Evolutionary conservation across 2,888 invertebrate species (phyloP).

Genomic region (Drosophila mimetica): DNA sequence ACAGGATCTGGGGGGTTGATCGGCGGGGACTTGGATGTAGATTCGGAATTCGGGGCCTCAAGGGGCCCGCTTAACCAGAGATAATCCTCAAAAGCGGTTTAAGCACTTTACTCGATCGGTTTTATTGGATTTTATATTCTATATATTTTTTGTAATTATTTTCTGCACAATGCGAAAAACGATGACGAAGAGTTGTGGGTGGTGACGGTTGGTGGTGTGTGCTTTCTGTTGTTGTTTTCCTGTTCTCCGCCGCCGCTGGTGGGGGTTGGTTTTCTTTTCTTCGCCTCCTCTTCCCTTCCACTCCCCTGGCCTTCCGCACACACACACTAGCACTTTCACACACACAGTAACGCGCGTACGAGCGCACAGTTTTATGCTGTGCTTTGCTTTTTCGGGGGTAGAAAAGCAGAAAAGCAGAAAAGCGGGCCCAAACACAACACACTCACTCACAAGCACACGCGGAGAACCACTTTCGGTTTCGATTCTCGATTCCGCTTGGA

Average conservation of each 20-base stretch:
- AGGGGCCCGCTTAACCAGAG: conserved; percentile 11
- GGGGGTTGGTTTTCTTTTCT: conserved; percentile 76
- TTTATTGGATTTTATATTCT: background rate
- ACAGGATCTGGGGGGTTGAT: conserved; percentile 48
- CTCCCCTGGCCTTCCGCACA: conserved; percentile 3
- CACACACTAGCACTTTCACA: conserved; percentile 34
- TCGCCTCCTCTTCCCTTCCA: conserved; percentile 7
- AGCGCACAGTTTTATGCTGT: conserved; percentile 79
- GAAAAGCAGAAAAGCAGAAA: conserved; percentile 64
- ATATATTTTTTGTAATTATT: background rate
- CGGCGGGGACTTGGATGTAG: background rate
- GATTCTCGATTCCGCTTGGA: conserved; percentile 50
- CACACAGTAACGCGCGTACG: conserved; percentile 48
- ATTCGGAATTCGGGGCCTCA: conserved; percentile 13
- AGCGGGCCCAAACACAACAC: conserved; percentile 60
- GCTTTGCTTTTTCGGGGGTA: conserved; percentile 79
- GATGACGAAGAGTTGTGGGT: conserved; percentile 73
- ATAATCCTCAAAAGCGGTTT: conserved; percentile 19
- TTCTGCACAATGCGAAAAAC: conserved; percentile 36
- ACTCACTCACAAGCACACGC: conserved; percentile 23
- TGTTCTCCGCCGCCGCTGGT: conserved; percentile 64
- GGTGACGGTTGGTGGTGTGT: conserved; percentile 52
- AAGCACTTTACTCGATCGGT: conserved; percentile 31
- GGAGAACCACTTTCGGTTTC: conserved; percentile 45
- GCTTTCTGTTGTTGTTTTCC: conserved; percentile 58